phyloP scores from a whole-genome alignment of 1,140 invertebrate species.

The Drosophila santomea region DNA sequence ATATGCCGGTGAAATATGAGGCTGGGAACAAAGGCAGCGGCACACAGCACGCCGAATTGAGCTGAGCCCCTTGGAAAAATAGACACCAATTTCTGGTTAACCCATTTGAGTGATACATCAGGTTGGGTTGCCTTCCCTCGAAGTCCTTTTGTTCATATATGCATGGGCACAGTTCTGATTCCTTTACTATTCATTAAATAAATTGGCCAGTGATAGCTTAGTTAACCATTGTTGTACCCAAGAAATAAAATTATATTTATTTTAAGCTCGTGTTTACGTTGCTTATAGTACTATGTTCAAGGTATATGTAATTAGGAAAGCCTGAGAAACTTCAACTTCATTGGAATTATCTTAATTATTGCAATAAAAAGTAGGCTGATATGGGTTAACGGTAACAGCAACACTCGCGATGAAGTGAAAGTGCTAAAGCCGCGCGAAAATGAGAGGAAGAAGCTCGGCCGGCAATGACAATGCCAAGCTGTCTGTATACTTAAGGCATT shows the following conservation, averaged over 20 bases:
- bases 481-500: conserved; percentile 72
- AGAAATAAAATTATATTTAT: neutral
- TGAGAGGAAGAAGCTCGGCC: conserved; percentile 60
- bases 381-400: conserved; percentile 45
- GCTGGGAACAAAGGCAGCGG: conserved; percentile 58
- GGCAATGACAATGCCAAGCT: conserved; percentile 72
- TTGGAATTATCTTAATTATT: neutral
- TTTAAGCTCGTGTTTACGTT: neutral
- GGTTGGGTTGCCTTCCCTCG: neutral
- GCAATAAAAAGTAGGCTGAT: neutral
- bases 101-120: neutral
- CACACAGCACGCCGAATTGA: conserved; percentile 24
- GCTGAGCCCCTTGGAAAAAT: conserved; percentile 42
- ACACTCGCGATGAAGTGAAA: conserved; percentile 60
- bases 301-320: neutral
- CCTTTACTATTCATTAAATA: too few relatives aligned
- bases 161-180: too few relatives aligned
- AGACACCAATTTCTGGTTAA: conserved; percentile 20
- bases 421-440: conserved; percentile 51
- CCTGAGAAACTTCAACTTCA: neutral
- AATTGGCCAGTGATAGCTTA: too few relatives aligned
- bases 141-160: too few relatives aligned
- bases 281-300: too few relatives aligned
- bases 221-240: too few relatives aligned
- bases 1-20: conserved; percentile 51